phyloP scores from a whole-genome alignment of 2,797 vertebrate species.

The Gallirallus australis region DNA sequence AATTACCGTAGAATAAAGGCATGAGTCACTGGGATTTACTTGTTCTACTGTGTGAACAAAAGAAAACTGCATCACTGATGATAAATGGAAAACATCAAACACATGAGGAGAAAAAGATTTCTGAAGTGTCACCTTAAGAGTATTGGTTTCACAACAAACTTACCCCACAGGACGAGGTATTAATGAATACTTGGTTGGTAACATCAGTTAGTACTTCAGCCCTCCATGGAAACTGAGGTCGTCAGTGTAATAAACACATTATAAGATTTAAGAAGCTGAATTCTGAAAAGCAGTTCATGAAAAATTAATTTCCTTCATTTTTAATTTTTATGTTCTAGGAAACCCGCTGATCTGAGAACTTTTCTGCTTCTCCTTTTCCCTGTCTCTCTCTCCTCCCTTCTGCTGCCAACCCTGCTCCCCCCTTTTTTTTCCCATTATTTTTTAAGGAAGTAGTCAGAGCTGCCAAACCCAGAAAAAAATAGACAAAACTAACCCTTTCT shows the following conservation, averaged over 20 bases:
- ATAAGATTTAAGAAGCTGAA: constrained; percentile 49
- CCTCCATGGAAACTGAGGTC: neutral
- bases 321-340: constrained; percentile 65
- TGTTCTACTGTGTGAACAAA: neutral
- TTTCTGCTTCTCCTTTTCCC: neutral
- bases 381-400: neutral
- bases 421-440: rapidly evolving
- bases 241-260: constrained; percentile 55
- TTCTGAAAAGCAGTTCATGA: constrained; percentile 66
- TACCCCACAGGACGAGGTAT: neutral
- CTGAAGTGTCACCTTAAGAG: constrained; percentile 4
- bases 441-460: neutral
- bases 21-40: neutral
- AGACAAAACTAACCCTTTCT: neutral
- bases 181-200: constrained; percentile 50
- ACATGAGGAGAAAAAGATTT: neutral
- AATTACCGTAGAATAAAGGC: neutral
- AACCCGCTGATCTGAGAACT: neutral
- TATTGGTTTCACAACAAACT: neutral
- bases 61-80: neutral
- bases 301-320: constrained; percentile 71
- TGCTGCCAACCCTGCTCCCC: rapidly evolving
- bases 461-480: neutral
- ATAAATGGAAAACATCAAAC: neutral
- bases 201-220: constrained; percentile 39